Base-by-base conservation (phyloP, 2,797 vertebrate species). In the Falco cherrug region DNA sequence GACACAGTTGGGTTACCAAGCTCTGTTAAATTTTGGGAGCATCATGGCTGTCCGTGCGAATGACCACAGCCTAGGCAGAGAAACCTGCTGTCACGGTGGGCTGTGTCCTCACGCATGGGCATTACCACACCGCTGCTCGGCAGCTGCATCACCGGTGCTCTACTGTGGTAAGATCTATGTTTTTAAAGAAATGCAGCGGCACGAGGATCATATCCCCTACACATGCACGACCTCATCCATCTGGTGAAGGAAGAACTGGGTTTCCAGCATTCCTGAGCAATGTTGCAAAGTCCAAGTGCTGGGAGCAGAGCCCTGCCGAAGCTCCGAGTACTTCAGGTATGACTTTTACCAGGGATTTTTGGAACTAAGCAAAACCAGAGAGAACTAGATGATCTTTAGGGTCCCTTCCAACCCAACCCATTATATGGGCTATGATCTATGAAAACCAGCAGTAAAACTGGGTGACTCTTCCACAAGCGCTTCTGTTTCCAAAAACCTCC, bases 11-110 rank as follows among this genome's bases (percentile, higher is more conserved):
- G 7, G 28, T 29, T 26, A 24, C 50, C 48, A 33, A 56, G 57
- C 19, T 48, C 25, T 16, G 24, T 0, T 47, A 29, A n/a, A 1
- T 45, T 50, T 14, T 41, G 63, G 69, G 31, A 64, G 26, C n/a
- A 11, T 8, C 4, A 4, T 4, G 21, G 14, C 7, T 8, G 16
- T 9, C 22, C 1, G 0, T n/a, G 35, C n/a, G 50, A 83, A 54
- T 11, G 24, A 37, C 4, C 22, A 16, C 45, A 43, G 65, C 13
- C 48, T 14, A 54, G 25, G 48, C 48, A 74, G 70, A 50, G 64
- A 48, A 59, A 82, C 37, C 57, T 16, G 59, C 90, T 45, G 45
- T 37, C 47, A 9, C 0, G 11, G 19, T 6, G 53, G 21, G 45
- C 54, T 54, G 6, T 4, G 1, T 48, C 75, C 57, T n/a, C 19